Percentiles rank a stretch among this genome's conserved stretches.
These are phyloP conservation scores for Lasioglossum zephyrum DNA, from an alignment of 2,888 invertebrate genomes.

Conservation along the genomic window DNA sequence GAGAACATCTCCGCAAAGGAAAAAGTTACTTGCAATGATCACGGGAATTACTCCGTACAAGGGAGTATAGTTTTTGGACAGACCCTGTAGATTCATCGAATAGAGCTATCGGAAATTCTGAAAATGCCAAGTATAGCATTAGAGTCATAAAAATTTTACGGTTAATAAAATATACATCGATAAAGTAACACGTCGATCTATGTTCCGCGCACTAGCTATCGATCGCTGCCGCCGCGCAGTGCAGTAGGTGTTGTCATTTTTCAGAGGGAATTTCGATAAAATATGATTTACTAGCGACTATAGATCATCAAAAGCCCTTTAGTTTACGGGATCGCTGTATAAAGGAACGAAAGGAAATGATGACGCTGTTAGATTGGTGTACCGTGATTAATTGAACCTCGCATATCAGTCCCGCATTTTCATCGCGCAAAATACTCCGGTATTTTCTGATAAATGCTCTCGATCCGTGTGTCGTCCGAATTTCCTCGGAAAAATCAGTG, in stretches of 20 bases:
- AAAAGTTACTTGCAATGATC: too few relatives aligned
- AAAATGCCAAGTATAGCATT: neutral
- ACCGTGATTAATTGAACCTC: conserved; percentile 33
- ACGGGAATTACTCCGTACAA: accelerated
- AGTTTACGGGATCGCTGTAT: neutral
- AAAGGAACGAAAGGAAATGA: conserved; percentile 22
- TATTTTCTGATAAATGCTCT: neutral
- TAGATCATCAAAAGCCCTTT: conserved; percentile 43
- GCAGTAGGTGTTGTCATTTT: conserved; percentile 35
- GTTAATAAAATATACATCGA: neutral
- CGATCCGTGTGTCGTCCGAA: neutral
- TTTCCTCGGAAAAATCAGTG: neutral
- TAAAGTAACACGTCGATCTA: neutral
- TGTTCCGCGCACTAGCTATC: conserved; percentile 34
- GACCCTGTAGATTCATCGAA: too few relatives aligned
- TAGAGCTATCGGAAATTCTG: too few relatives aligned
- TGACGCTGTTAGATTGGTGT: conserved; percentile 22
- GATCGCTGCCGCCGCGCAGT: conserved; percentile 24
- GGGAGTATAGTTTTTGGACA: too few relatives aligned
- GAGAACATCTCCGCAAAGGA: too few relatives aligned
- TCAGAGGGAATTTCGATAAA: conserved; percentile 49
- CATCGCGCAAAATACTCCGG: neutral
- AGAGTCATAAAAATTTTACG: too few relatives aligned
- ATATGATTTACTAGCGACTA: conserved; percentile 35
- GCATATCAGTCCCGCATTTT: conserved; percentile 9